Base-by-base conservation (phyloP, 1,140 invertebrate genomes). In the Ganaspis sp. region DNA sequence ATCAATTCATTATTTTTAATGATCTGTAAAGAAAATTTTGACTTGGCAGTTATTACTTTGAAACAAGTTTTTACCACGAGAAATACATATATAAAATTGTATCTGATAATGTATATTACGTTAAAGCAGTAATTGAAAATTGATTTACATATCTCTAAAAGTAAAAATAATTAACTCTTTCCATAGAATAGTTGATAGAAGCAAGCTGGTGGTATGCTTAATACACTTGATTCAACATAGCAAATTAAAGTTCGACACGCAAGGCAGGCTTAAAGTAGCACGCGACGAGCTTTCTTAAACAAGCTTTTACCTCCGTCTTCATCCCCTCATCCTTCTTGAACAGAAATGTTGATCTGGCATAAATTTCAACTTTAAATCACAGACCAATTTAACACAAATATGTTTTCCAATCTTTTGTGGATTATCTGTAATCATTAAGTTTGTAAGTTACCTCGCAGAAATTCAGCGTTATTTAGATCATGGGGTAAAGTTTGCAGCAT, bases 191-290 rank as follows among this genome's bases (percentile, higher is more conserved):
- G 23, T 64, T 64, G 54, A 64, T 64, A 64, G 54, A 9, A 64
- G 23, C 12, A 64, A 12, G 23, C 15, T 64, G 21, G 21, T 64
- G 54, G 54, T 26, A 64, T 64, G 54, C 54, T 4, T 29, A 86
- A 77, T 85, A 88, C 81, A 86, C 85, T 89, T 87, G 87, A 88
- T 88, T 88, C 87, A 84, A 85, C 87, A 87, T 88, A 88, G 87
- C 87, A 88, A 89, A 89, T 88, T 87, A 88, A 83, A 87, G 82
- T 88, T 89, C 86, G 87, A 89, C 88, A 89, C 87, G 88, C 88
- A 73, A 89, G 83, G 81, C 79, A 78, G 76, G 81, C 76, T 86
- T 84, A 83, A 87, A 79, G 80, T 77, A 89, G 85, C 88, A 89
- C 87, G 87, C 88, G 81, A 88, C 70, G 81, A 83, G 78, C 73